These are phyloP conservation scores for Lithophane socia DNA, from an alignment of 2,888 invertebrate genomes.

Conservation along the genomic window DNA sequence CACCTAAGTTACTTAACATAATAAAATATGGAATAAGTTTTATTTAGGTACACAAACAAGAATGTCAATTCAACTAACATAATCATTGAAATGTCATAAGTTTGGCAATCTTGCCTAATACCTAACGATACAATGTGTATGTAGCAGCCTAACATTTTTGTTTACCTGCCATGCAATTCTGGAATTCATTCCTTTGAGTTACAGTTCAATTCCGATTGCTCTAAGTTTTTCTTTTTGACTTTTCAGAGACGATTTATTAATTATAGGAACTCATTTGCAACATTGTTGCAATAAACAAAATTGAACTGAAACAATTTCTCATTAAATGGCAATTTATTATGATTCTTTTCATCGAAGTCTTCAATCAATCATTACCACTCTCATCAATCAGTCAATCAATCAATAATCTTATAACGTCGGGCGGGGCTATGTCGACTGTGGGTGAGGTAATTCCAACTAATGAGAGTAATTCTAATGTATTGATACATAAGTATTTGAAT, in stretches of 20 bases:
- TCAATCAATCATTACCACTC: slow-evolving; percentile 9
- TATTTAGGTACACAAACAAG: slow-evolving; percentile 48
- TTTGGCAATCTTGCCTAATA: slow-evolving; percentile 1
- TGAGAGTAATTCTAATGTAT: no score
- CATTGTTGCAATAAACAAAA: background rate
- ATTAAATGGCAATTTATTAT: background rate
- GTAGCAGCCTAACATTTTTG: slow-evolving; percentile 4
- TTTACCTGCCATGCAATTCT: slow-evolving; percentile 19
- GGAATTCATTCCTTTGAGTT: slow-evolving; percentile 4
- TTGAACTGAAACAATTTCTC: slow-evolving; percentile 11
- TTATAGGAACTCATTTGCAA: background rate
- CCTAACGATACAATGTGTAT: slow-evolving; percentile 5
- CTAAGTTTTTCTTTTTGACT: background rate
- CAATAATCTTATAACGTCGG: slow-evolving; percentile 1
- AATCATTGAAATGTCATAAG: slow-evolving; percentile 8
- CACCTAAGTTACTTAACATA: slow-evolving; percentile 58
- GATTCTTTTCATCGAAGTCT: background rate
- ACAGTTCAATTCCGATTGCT: slow-evolving; percentile 12
- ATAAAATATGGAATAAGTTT: slow-evolving; percentile 50
- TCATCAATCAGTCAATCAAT: slow-evolving; percentile 11
- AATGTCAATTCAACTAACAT: slow-evolving; percentile 18
- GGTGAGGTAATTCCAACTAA: no score
- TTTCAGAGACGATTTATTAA: background rate
- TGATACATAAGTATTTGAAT: no score
- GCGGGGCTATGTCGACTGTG: no score